A percentile compares a stretch with the other conserved stretches of the same genome.
Evolutionary conservation across 2,113 vertebrate species (phyloP).

Genomic region (Suricata suricatta): DNA sequence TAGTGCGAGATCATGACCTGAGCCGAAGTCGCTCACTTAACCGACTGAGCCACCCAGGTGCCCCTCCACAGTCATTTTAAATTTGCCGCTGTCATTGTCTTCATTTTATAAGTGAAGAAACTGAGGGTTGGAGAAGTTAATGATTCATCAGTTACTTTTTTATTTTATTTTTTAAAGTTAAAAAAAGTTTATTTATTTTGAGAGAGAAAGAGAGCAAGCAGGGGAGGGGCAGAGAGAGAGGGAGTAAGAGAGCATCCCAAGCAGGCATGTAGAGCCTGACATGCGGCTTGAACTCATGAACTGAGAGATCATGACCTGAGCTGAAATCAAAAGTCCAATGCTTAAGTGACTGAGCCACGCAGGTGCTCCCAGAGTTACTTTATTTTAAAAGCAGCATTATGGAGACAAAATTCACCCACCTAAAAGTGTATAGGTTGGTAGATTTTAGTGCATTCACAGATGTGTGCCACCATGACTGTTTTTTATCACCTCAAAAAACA

Average conservation of each 20-base stretch:
- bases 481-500: neutral
- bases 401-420: neutral
- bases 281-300: too few relatives aligned
- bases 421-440: too few relatives aligned
- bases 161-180: too few relatives aligned
- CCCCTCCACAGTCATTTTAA: neutral
- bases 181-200: too few relatives aligned
- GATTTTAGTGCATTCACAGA: neutral
- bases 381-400: neutral
- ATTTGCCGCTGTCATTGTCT: neutral
- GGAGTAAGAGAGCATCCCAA: too few relatives aligned
- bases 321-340: too few relatives aligned
- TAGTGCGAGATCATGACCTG: neutral
- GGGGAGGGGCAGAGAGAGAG: too few relatives aligned
- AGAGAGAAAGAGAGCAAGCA: too few relatives aligned
- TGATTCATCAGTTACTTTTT: neutral
- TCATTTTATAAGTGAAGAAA: slow-evolving; percentile 3
- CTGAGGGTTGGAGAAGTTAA: neutral
- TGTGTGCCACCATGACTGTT: neutral
- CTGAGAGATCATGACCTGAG: too few relatives aligned
- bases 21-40: neutral
- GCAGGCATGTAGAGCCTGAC: too few relatives aligned
- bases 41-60: neutral
- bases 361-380: neutral
- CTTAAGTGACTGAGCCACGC: too few relatives aligned